Conservation (phyloP, 2,113 vertebrate species). For the Choloepus hoffmanni region DNA sequence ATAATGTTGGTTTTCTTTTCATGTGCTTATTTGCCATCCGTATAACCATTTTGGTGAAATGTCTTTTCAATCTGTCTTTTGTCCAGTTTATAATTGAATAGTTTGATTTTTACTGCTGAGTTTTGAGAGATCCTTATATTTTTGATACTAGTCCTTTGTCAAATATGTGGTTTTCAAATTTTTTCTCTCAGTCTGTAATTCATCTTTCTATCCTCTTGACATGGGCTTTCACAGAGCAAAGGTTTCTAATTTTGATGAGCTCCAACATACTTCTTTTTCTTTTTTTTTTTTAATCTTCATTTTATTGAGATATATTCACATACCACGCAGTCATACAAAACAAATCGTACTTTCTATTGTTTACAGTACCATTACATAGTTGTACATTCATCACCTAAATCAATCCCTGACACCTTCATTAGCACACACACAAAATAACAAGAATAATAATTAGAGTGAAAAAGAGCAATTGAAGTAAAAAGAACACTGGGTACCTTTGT, state of each 20-base stretch:
- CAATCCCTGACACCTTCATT: too few species aligned
- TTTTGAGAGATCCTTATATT: constrained; percentile 36
- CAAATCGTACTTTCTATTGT: too few species aligned
- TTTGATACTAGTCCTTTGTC: neutral
- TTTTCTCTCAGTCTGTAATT: neutral
- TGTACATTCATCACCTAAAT: too few species aligned
- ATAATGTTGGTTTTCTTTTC: neutral
- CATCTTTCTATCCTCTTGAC: neutral
- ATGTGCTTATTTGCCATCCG: neutral
- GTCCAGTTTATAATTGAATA: neutral
- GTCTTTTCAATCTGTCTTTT: neutral
- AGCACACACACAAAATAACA: too few species aligned
- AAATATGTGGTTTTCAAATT: neutral
- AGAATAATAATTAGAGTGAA: too few species aligned
- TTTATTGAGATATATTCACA: too few species aligned
- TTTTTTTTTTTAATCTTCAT: too few species aligned
- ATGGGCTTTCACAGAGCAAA: neutral
- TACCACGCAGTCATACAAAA: too few species aligned
- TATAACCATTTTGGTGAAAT: neutral
- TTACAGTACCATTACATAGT: too few species aligned
- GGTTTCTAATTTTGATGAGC: neutral
- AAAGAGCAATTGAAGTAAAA: too few species aligned
- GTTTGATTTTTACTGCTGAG: neutral
- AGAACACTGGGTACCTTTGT: too few species aligned
- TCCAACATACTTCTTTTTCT: neutral